Conservation (phyloP, 1,140 invertebrate species). For the Propsilocerus akamusi region DNA sequence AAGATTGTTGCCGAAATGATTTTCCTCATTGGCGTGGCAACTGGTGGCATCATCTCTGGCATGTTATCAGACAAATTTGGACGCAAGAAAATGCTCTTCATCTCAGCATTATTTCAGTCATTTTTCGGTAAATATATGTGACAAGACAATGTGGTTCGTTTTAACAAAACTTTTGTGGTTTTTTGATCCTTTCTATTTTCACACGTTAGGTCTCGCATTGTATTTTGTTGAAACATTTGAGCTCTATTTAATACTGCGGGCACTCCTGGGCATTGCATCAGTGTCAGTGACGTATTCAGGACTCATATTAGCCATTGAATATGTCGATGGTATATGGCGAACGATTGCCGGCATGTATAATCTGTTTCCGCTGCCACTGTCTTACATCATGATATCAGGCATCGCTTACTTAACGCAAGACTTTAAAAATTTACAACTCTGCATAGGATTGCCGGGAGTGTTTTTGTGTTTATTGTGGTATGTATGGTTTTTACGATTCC, state of each 20-base stretch:
- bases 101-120: slow-evolving; percentile 46
- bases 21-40: slow-evolving; percentile 44
- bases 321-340: slow-evolving; percentile 54
- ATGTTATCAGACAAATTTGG: slow-evolving; percentile 58
- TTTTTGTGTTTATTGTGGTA: slow-evolving; percentile 44
- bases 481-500: too few species aligned
- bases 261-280: slow-evolving; percentile 43
- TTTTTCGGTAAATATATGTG: slow-evolving; percentile 27
- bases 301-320: slow-evolving; percentile 48
- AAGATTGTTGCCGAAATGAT: slow-evolving; percentile 46
- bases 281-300: slow-evolving; percentile 53
- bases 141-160: background rate
- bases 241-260: slow-evolving; percentile 38
- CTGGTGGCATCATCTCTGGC: slow-evolving; percentile 47
- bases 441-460: slow-evolving; percentile 46
- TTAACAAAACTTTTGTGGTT: background rate
- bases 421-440: slow-evolving; percentile 52
- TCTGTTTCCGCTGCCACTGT: slow-evolving; percentile 47
- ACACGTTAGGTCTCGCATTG: slow-evolving; percentile 31
- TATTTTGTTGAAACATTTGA: slow-evolving; percentile 41
- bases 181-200: background rate
- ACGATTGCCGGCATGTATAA: slow-evolving; percentile 53
- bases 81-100: slow-evolving; percentile 50
- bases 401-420: slow-evolving; percentile 49
- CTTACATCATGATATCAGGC: slow-evolving; percentile 50